phyloP scores from a whole-genome alignment of 2,888 invertebrate species.

The Patella depressa region DNA sequence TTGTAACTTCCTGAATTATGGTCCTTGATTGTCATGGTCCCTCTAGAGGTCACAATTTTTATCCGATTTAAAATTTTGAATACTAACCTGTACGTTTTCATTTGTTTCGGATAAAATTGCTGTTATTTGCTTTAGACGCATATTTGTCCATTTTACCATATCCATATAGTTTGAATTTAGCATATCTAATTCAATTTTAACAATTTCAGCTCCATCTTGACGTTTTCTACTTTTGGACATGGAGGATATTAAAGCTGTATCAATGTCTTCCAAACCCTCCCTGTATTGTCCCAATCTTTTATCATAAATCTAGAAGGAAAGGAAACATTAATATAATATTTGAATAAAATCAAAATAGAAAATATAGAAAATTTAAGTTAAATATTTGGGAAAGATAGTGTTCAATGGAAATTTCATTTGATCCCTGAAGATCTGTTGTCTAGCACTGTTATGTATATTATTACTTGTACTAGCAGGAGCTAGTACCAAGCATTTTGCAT shows the following conservation, averaged over 20 bases:
- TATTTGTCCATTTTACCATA: conserved; percentile 69
- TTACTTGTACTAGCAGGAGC: too few species aligned
- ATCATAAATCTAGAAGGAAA: conserved; percentile 49
- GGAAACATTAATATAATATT: too few species aligned
- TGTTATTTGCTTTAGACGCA: conserved; percentile 75
- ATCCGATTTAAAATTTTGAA: background rate
- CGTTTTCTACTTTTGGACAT: conserved; percentile 54
- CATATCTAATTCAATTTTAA: conserved; percentile 84
- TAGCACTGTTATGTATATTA: too few species aligned
- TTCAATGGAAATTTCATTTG: too few species aligned
- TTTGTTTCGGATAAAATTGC: conserved; percentile 52
- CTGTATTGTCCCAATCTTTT: conserved; percentile 83
- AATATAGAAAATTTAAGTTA: too few species aligned
- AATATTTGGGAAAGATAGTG: too few species aligned
- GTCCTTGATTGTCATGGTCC: too few species aligned
- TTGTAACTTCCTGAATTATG: too few species aligned
- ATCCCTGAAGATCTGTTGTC: too few species aligned
- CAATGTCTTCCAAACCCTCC: conserved; percentile 77
- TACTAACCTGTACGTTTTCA: conserved; percentile 81
- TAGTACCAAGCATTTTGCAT: too few species aligned
- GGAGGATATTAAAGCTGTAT: conserved; percentile 46
- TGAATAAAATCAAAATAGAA: too few species aligned
- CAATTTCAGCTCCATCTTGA: conserved; percentile 79
- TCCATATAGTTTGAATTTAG: conserved; percentile 85
- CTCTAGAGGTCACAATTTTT: too few species aligned